These are phyloP conservation scores for Falco biarmicus DNA, from an alignment of 2,797 vertebrate genomes.

Conservation along the genomic window DNA sequence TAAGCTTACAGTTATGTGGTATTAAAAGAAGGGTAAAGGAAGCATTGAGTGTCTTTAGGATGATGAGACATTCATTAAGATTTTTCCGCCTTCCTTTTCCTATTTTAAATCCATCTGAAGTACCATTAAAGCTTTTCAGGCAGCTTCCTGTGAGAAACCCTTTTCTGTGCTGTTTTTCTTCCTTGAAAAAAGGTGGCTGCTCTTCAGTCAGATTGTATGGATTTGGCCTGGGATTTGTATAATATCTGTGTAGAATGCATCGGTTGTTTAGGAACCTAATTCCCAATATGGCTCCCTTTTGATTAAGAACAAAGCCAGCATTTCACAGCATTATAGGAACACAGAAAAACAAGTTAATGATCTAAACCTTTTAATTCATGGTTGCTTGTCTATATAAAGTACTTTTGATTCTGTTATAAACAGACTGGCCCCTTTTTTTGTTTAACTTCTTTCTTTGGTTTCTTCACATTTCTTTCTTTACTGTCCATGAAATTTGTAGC, in stretches of 20 bases:
- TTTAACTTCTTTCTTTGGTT: constrained; percentile 70
- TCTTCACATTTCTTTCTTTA: constrained; percentile 66
- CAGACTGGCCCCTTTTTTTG: constrained; percentile 76
- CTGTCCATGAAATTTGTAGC: constrained; percentile 70
- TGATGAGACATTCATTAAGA: constrained; percentile 85
- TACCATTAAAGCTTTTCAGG: constrained; percentile 88
- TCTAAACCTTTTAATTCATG: constrained; percentile 87
- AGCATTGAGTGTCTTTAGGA: constrained; percentile 79
- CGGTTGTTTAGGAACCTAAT: constrained; percentile 84
- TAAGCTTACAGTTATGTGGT: constrained; percentile 39
- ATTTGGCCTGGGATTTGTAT: constrained; percentile 82
- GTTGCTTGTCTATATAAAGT: constrained; percentile 77
- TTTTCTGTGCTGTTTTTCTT: constrained; percentile 81
- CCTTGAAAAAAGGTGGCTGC: constrained; percentile 85
- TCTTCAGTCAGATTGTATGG: constrained; percentile 79
- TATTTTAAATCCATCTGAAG: constrained; percentile 83
- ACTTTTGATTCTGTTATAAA: constrained; percentile 79
- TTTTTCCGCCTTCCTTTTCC: constrained; percentile 76
- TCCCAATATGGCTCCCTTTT: constrained; percentile 84
- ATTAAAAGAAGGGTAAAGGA: constrained; percentile 62
- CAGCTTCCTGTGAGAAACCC: constrained; percentile 88
- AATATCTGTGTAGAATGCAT: constrained; percentile 83
- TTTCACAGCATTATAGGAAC: constrained; percentile 88
- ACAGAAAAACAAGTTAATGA: constrained; percentile 90
- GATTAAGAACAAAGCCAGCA: constrained; percentile 85